Evolutionary conservation across 2,797 vertebrate species (phyloP).

Genomic region (Falco peregrinus): DNA sequence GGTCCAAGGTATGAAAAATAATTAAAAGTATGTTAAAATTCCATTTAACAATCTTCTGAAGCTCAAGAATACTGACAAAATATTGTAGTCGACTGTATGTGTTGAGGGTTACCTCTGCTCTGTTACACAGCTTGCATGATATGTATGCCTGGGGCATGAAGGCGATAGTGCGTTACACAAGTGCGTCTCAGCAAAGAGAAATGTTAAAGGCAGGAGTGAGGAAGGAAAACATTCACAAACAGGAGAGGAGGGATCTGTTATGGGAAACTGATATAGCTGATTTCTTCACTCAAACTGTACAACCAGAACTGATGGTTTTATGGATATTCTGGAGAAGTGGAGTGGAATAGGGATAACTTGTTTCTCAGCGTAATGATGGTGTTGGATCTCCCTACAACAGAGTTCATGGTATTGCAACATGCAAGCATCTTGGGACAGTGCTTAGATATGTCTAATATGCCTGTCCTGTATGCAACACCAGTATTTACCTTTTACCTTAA

Average conservation of each 20-base stretch:
- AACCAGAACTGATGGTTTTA: background rate
- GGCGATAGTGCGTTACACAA: background rate
- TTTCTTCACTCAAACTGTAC: background rate
- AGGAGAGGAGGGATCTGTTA: background rate
- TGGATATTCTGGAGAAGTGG: background rate
- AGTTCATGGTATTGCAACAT: background rate
- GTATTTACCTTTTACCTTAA: background rate
- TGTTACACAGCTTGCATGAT: background rate
- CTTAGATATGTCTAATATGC: background rate
- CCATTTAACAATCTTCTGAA: background rate
- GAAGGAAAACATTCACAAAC: background rate
- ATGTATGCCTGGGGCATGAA: background rate
- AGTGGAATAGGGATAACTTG: background rate
- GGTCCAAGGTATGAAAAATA: background rate
- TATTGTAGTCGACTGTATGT: background rate
- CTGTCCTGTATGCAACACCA: background rate
- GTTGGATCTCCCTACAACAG: background rate
- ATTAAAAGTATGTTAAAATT: background rate
- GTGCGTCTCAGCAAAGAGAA: background rate
- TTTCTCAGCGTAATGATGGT: background rate
- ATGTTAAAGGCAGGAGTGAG: background rate
- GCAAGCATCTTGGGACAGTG: background rate
- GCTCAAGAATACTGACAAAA: background rate
- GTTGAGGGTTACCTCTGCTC: background rate
- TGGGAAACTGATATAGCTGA: background rate